A percentile compares a stretch with the other conserved stretches of the same genome.
phyloP scores from a whole-genome alignment of 2,888 invertebrate genomes.

The Meandrusa payeni region DNA sequence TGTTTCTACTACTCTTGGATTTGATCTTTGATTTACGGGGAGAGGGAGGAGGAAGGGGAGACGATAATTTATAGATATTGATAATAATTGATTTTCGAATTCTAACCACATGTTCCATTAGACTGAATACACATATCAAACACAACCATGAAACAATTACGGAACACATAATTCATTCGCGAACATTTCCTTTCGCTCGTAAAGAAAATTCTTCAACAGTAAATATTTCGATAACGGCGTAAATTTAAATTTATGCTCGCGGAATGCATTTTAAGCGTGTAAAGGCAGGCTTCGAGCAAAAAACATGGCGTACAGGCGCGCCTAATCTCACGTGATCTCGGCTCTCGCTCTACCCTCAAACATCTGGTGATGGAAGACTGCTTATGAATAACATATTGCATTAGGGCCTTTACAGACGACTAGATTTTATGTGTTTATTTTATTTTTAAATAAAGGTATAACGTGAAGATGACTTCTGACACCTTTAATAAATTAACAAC shows the following conservation, averaged over 20 bases:
- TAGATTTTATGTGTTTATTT: no score
- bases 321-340: conserved; percentile 71
- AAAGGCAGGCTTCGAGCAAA: conserved; percentile 57
- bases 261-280: conserved; percentile 68
- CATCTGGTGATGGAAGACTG: conserved; percentile 39
- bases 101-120: no score
- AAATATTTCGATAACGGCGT: conserved; percentile 70
- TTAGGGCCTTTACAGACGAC: conserved; percentile 4
- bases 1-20: no score
- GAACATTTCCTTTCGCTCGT: conserved; percentile 57
- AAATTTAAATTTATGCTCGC: conserved; percentile 73
- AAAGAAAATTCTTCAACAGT: conserved; percentile 56
- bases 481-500: no score
- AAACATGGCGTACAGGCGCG: conserved; percentile 48
- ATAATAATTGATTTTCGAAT: no score
- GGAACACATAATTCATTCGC: conserved; percentile 6
- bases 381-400: conserved; percentile 16
- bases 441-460: no score
- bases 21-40: no score
- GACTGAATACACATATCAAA: not conserved
- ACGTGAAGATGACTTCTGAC: no score
- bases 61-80: no score
- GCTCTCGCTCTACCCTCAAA: conserved; percentile 39
- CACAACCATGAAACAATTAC: not conserved
- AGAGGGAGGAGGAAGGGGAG: no score